A percentile compares a stretch with the other conserved stretches of the same genome.
These are phyloP conservation scores for Phoenicopterus ruber DNA, from an alignment of 2,113 vertebrate species.

Conservation along the genomic window DNA sequence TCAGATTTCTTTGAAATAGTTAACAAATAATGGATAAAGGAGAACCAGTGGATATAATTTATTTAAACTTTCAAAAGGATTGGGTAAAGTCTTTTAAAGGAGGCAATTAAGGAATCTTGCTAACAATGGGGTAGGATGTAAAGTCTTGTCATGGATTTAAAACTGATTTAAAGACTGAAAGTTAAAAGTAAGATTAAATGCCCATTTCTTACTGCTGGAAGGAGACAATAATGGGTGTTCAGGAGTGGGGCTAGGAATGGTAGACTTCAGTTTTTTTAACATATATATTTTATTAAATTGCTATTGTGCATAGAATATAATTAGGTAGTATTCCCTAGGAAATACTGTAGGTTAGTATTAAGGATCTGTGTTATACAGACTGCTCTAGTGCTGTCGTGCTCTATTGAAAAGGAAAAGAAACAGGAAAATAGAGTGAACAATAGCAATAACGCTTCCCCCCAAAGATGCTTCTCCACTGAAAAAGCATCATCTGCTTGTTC, in stretches of 20 bases:
- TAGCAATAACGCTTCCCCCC: background rate
- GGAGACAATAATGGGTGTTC: slow-evolving; percentile 58
- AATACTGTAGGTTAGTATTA: background rate
- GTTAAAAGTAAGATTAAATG: slow-evolving; percentile 70
- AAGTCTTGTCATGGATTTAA: slow-evolving; percentile 66
- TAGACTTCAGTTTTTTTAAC: background rate
- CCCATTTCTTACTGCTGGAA: slow-evolving; percentile 42
- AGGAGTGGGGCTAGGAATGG: slow-evolving; percentile 3
- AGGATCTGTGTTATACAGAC: background rate
- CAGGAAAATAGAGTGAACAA: background rate
- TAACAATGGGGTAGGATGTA: slow-evolving; percentile 67
- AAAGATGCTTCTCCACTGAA: background rate
- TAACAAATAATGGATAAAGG: slow-evolving; percentile 73
- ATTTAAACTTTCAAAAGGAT: slow-evolving; percentile 69
- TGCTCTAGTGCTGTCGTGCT: background rate
- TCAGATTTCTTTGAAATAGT: slow-evolving; percentile 66
- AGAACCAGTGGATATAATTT: slow-evolving; percentile 64
- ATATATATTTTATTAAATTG: slow-evolving; percentile 50
- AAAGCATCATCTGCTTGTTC: background rate
- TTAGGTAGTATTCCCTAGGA: slow-evolving; percentile 22
- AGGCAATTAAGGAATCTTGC: slow-evolving; percentile 70
- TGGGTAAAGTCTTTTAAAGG: slow-evolving; percentile 66
- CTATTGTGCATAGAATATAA: slow-evolving; percentile 34
- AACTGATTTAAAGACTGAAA: slow-evolving; percentile 65
- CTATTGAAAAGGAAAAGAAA: slow-evolving; percentile 1